A percentile compares a stretch with the other conserved stretches of the same genome.
Evolutionary conservation across 2,888 invertebrate genomes (phyloP).

Genomic region (Mycalesis mineus): DNA sequence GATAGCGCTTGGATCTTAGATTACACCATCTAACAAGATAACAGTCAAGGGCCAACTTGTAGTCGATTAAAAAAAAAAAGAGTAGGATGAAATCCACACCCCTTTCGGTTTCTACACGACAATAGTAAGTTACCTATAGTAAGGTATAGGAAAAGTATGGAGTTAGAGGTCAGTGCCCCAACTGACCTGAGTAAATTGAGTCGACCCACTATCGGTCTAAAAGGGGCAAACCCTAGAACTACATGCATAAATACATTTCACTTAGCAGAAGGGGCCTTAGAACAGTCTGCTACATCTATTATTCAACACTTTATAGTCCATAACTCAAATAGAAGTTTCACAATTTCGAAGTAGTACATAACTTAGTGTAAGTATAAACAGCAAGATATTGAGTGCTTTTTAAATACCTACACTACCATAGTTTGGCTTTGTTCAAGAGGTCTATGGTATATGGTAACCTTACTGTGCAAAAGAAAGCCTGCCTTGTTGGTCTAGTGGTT

Average conservation of each 20-base stretch:
- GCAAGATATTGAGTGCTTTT: background rate
- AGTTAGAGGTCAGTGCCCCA: background rate
- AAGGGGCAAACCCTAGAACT: slow-evolving; percentile 2
- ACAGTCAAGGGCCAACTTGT: too few species aligned
- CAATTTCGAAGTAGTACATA: background rate
- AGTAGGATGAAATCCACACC: too few species aligned
- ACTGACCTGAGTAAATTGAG: background rate
- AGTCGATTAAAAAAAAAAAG: too few species aligned
- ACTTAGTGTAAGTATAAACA: background rate
- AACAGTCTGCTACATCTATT: background rate
- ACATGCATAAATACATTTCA: slow-evolving; percentile 7
- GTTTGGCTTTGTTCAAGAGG: too few species aligned
- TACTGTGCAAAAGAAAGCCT: too few species aligned
- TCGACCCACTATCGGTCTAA: background rate
- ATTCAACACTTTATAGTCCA: slow-evolving; percentile 4
- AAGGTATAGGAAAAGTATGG: too few species aligned
- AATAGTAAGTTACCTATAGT: too few species aligned
- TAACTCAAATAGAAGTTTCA: slow-evolving; percentile 5
- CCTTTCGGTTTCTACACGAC: too few species aligned
- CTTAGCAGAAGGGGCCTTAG: background rate
- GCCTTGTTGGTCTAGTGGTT: too few species aligned
- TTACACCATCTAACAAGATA: too few species aligned
- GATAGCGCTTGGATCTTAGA: too few species aligned
- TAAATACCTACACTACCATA: background rate
- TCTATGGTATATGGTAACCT: too few species aligned